Conservation (phyloP, 2,113 vertebrate genomes). For the Myotis davidii region DNA sequence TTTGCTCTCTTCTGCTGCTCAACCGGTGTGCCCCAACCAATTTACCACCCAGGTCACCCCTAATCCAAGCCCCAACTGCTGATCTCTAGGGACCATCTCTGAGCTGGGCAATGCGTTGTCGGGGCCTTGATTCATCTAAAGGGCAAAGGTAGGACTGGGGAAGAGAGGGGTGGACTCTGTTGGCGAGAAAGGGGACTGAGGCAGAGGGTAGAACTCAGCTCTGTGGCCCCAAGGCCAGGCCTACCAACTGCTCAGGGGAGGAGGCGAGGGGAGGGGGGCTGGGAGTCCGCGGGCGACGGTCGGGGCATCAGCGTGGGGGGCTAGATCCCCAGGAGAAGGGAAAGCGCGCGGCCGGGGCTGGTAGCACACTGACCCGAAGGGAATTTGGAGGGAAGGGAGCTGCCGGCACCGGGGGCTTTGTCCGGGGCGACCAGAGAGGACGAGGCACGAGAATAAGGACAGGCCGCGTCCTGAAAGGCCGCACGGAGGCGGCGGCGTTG, state of each 20-base stretch:
- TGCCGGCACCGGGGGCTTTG: slow-evolving; percentile 81
- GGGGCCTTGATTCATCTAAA: not conserved
- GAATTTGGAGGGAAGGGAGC: slow-evolving; percentile 83
- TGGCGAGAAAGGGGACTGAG: slow-evolving; percentile 19
- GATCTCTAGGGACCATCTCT: not conserved
- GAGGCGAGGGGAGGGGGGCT: slow-evolving; percentile 66
- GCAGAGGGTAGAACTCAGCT: slow-evolving; percentile 26
- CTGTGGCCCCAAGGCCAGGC: slow-evolving; percentile 48
- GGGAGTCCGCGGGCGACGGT: slow-evolving; percentile 36
- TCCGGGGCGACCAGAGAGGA: slow-evolving; percentile 82
- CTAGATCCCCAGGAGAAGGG: slow-evolving; percentile 66
- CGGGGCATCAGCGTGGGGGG: slow-evolving; percentile 70
- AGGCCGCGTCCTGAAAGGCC: slow-evolving; percentile 83
- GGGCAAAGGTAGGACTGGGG: not conserved
- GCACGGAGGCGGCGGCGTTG: slow-evolving; percentile 81
- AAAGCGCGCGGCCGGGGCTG: slow-evolving; percentile 65
- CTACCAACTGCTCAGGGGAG: slow-evolving; percentile 64
- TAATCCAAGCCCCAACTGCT: not conserved
- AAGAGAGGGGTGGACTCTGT: not conserved
- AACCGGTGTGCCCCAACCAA: not conserved
- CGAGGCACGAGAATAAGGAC: slow-evolving; percentile 84
- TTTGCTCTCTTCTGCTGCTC: not conserved
- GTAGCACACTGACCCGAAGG: slow-evolving; percentile 81
- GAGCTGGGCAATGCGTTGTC: not conserved
- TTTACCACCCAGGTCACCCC: not conserved